Evolutionary conservation across 2,797 vertebrate genomes (phyloP), one percentile per base, ranked within the genome.

Genomic region (Halcyon smyrnensis): DNA sequence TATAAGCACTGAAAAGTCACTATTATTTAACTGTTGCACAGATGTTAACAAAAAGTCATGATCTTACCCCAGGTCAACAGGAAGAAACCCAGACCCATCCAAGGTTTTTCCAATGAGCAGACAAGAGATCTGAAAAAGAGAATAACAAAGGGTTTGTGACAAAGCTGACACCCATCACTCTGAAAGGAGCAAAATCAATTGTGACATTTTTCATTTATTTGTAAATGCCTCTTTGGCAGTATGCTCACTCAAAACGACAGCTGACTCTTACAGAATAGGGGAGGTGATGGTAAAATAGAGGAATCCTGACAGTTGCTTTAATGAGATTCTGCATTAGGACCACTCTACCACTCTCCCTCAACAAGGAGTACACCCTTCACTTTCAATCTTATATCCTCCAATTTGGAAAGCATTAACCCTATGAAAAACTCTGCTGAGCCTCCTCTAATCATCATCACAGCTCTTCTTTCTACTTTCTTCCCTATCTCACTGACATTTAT

Each of bases 131-230:
- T 99, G 98, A 98, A 98, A 97, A 87, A 98, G 93, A 98, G 98
- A 99, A 98, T 98, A 99, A 99, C 98, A 99, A 99, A 99, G 98
- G 98, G 98, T 98, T 99, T 98, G 98, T 99, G 99, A 99, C 99
- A 99, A 99, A 99, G 98, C 98, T 99, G 98, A 99, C 99, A 98
- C 89, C 76, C 97, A 95, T 97, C 98, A 96, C 97, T 98, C 98
- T 94, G 89, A 96, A 98, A 98, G 97, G 96, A 99, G 98, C 97
- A 96, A 99, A 99, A 99, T 99, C 98, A 99, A 98, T 99, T 99
- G 99, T 99, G 99, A 99, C 99, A 99, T 99, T 99, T 99, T 99
- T 99, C 99, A 99, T 99, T 99, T 99, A 99, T 99, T 99, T 99
- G 99, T 99, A 99, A 99, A 99, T 99, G 99, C 98, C 98, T 99